Evolutionary conservation across 2,797 vertebrate species (phyloP), one percentile per base, ranked within the genome.

Genomic region (Halcyon smyrnensis): DNA sequence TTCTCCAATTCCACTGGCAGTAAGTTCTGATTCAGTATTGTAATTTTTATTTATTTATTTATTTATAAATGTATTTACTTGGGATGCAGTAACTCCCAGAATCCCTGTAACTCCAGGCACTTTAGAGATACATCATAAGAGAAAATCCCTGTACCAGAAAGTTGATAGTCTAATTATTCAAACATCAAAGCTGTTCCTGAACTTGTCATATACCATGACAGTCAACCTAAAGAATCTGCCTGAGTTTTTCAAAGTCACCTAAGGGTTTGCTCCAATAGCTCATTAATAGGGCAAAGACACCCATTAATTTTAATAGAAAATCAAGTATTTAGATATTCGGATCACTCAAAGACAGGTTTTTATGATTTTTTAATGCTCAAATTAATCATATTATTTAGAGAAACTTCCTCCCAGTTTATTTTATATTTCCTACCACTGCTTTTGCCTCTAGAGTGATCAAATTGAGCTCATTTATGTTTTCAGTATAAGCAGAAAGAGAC

Each of bases 261-360:
- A 89, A 69, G 93, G 96, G 81, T 85, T 92, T 95, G 90, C 78
- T 95, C 84, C 94, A 95, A 94, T 37, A 95, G 78, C 81, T 96
- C 84, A 95, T 95, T 94, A 95, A 94, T 64, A 80, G 86, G 88
- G 76, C 71, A 96, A 93, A 87, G 81, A 90, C 30, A 92, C 9
- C 78, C 90, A 95, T 95, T 96, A 96, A 95, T 97, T 96, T 95
- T 81, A 93, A 96, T 62, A 80, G 67, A 90, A 95, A 94, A 96
- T 90, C 60, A 84, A 90, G 87, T 95, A 95, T 89, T 95, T 95
- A 94, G 88, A 71, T 87, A 89, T 89, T 94, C 1, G 0, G 50
- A 93, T 93, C 84, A 92, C 75, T 93, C 45, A 46, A 77, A 81
- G 86, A 90, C 71, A 95, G 41, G 62, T 89, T 85, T 96, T 71